Evolutionary conservation across 2,888 invertebrate genomes (phyloP).

Genomic region (Holacanthella duospinosa): DNA sequence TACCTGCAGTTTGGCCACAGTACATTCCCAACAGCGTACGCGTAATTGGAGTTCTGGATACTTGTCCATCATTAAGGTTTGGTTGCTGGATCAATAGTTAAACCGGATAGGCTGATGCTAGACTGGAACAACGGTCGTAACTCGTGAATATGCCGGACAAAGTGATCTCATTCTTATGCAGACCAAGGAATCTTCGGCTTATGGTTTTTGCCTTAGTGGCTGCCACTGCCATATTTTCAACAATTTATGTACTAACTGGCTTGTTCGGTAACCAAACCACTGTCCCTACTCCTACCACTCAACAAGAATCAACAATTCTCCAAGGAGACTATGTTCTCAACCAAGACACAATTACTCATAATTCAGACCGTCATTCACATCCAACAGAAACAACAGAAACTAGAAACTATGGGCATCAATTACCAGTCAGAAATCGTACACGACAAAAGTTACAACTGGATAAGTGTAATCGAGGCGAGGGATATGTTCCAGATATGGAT

Average conservation of each 20-base stretch:
- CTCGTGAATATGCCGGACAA: slow-evolving; percentile 20
- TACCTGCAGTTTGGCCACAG: no score
- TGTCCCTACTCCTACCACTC: slow-evolving; percentile 6
- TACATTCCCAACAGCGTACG: no score
- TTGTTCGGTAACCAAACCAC: not conserved
- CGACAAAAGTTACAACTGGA: not conserved
- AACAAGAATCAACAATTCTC: not conserved
- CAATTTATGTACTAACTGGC: slow-evolving; percentile 24
- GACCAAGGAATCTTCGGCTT: slow-evolving; percentile 28
- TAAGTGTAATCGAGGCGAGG: slow-evolving; percentile 20
- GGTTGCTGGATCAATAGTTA: no score
- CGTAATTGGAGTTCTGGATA: no score
- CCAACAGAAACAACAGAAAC: not conserved
- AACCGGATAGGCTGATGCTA: no score
- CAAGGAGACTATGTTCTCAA: not conserved
- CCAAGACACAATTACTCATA: not conserved
- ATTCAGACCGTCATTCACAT: not conserved
- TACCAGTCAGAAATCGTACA: not conserved
- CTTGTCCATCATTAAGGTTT: no score
- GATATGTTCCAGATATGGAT: slow-evolving; percentile 27
- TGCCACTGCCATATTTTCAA: slow-evolving; percentile 21
- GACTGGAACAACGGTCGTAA: not conserved
- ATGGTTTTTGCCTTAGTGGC: slow-evolving; percentile 23
- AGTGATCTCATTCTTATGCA: slow-evolving; percentile 11
- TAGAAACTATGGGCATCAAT: not conserved